These are phyloP conservation scores for Cheilosia pagana DNA, from an alignment of 2,888 invertebrate species.

Conservation along the genomic window DNA sequence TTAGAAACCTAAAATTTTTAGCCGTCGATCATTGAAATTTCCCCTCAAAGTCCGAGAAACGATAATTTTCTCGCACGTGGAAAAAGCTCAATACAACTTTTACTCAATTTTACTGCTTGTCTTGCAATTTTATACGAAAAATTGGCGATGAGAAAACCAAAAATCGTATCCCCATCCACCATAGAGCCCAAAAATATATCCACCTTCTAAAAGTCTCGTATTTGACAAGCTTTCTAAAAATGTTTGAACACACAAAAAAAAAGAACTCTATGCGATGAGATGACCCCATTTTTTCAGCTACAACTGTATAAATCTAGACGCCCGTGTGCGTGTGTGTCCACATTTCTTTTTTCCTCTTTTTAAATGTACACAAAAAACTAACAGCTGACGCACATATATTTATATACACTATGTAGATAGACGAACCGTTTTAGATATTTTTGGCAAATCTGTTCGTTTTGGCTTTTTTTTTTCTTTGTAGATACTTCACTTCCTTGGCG, in stretches of 20 bases:
- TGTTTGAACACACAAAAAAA: neutral
- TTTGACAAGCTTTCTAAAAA: constrained; percentile 6
- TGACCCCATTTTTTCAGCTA: constrained; percentile 2
- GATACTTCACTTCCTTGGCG: constrained; percentile 11
- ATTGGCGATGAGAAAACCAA: no score
- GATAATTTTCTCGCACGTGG: no score
- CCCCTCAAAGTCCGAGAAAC: no score
- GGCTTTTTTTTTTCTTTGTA: neutral
- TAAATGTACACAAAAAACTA: neutral
- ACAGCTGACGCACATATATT: neutral
- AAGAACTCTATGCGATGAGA: no score
- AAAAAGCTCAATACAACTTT: no score
- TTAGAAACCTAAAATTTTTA: no score
- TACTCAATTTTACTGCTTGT: no score
- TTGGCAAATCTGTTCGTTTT: constrained; percentile 25
- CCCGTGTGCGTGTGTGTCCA: neutral
- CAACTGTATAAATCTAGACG: constrained; percentile 1
- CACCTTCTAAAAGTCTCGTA: neutral
- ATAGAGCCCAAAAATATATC: neutral
- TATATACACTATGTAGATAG: neutral
- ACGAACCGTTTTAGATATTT: constrained; percentile 38
- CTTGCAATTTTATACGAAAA: no score
- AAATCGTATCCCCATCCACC: neutral
- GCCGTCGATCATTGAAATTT: no score
- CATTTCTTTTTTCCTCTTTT: neutral